phyloP scores from a whole-genome alignment of 2,797 vertebrate species.

The Microcaecilia unicolor region DNA sequence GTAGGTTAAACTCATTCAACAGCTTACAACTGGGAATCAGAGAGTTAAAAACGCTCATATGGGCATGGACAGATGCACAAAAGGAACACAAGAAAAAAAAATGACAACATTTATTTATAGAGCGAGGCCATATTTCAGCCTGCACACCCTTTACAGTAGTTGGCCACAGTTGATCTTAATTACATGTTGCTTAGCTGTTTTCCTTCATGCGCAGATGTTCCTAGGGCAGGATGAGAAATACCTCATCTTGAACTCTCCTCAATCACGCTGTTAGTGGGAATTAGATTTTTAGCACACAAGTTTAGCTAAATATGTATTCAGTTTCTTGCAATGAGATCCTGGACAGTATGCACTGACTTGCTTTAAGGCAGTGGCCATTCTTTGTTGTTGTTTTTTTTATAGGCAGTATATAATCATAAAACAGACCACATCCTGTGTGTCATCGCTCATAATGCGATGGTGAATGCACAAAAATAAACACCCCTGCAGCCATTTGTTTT shows the following conservation, averaged over 20 bases:
- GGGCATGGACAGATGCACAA: no score
- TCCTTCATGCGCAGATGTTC: background rate
- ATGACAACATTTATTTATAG: no score
- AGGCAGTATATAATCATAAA: no score
- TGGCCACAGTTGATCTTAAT: background rate
- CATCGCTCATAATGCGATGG: no score
- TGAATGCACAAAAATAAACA: background rate
- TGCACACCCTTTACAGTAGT: fast-evolving
- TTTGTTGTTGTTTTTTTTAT: no score
- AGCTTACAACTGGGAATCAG: background rate
- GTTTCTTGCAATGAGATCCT: background rate
- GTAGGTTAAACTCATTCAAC: no score
- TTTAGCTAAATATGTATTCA: background rate
- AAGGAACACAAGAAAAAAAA: no score
- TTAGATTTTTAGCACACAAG: background rate
- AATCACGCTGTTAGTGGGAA: background rate
- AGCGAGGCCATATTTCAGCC: no score
- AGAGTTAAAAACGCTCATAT: background rate
- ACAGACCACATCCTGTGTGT: no score
- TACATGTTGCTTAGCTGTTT: background rate
- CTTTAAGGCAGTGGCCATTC: no score
- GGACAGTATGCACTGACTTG: no score
- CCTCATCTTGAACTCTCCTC: background rate
- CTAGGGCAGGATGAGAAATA: background rate
- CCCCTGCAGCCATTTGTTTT: background rate